These are phyloP conservation scores for Bombylius major DNA, from an alignment of 2,888 invertebrate genomes.

Conservation along the genomic window DNA sequence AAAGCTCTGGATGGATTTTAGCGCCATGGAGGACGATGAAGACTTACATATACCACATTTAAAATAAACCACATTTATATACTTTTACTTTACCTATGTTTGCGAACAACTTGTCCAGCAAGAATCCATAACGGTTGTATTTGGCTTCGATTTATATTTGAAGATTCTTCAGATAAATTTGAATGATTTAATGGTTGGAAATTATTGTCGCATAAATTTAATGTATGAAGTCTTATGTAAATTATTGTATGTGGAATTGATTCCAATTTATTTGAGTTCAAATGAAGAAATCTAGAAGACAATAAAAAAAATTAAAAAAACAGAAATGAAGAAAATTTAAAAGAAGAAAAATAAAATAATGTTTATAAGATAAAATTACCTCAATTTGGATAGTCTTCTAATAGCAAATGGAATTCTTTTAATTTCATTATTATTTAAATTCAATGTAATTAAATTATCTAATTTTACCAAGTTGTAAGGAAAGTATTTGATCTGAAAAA, in stretches of 20 bases:
- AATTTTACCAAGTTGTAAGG: conserved; percentile 53
- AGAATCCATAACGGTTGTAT: conserved; percentile 26
- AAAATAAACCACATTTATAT: too few species aligned
- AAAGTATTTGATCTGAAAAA: conserved; percentile 32
- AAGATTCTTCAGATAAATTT: too few species aligned
- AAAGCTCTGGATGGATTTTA: too few species aligned
- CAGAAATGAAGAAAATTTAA: not conserved
- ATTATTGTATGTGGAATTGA: conserved; percentile 31
- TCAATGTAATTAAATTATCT: conserved; percentile 46
- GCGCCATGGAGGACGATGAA: too few species aligned
- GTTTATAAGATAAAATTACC: conserved; percentile 1
- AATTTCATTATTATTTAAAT: conserved; percentile 50
- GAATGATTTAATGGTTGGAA: conserved; percentile 17
- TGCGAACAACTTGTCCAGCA: conserved; percentile 20
- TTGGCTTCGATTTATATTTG: not conserved
- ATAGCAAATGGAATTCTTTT: conserved; percentile 49
- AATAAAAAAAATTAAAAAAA: not conserved
- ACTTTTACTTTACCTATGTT: not conserved
- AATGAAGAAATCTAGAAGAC: conserved; percentile 21
- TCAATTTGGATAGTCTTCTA: conserved; percentile 39
- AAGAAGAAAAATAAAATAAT: not conserved
- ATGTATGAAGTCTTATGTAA: conserved; percentile 23
- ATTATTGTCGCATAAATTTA: conserved; percentile 33
- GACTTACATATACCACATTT: too few species aligned
- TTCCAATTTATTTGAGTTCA: conserved; percentile 28